These are phyloP conservation scores for Acanthornis magna DNA, from an alignment of 2,797 vertebrate genomes.

Conservation along the genomic window DNA sequence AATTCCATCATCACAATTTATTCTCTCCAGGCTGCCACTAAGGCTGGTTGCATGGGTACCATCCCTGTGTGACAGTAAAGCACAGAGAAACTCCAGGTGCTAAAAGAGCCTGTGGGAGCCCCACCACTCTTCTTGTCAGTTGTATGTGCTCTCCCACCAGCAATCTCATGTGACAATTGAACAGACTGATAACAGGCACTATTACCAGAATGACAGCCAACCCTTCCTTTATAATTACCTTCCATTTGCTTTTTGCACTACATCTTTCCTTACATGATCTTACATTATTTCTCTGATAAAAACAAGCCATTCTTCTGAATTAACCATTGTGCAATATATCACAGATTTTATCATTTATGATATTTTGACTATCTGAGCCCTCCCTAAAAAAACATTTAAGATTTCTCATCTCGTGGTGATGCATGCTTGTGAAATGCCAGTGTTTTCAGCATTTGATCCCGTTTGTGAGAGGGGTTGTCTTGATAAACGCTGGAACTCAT, in stretches of 20 bases:
- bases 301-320: background rate
- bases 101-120: background rate
- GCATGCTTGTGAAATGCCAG: slow-evolving; percentile 2
- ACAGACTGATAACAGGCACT: background rate
- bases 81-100: background rate
- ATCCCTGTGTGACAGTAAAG: background rate
- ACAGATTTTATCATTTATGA: background rate
- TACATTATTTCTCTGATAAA: background rate
- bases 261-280: background rate
- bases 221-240: background rate
- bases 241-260: background rate
- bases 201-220: background rate
- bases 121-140: background rate
- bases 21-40: background rate
- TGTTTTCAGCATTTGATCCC: background rate
- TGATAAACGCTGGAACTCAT: background rate
- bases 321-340: background rate
- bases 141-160: background rate
- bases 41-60: background rate
- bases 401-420: background rate
- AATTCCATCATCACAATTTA: background rate
- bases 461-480: background rate
- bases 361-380: background rate
- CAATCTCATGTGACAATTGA: background rate
- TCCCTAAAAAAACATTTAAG: background rate